phyloP scores from a whole-genome alignment of 2,888 invertebrate species.

The Stictocephala bisonia region DNA sequence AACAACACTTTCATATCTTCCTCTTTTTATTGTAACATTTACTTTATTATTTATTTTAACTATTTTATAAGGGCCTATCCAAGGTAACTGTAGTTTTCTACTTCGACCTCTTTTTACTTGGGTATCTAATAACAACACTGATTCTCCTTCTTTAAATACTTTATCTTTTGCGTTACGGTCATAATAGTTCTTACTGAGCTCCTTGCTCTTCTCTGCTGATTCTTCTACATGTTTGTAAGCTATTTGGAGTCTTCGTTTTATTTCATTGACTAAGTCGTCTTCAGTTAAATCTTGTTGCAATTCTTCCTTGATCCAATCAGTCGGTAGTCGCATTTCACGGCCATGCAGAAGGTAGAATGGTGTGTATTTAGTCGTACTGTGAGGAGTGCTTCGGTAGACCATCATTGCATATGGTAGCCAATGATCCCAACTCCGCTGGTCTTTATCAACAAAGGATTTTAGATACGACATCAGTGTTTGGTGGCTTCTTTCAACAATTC shows the following conservation, averaged over 20 bases:
- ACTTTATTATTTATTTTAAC: no score
- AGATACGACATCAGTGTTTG: conserved; percentile 60
- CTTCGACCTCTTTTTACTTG: no score
- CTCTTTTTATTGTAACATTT: no score
- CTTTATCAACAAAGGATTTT: conserved; percentile 58
- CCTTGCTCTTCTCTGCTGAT: background rate
- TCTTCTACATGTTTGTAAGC: background rate
- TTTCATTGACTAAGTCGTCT: background rate
- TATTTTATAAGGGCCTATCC: no score
- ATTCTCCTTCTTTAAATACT: no score
- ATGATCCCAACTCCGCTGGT: conserved; percentile 61
- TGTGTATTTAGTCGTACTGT: conserved; percentile 55
- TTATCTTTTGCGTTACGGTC: background rate
- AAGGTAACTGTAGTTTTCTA: no score
- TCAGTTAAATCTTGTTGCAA: background rate
- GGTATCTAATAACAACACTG: no score
- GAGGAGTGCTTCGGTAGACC: conserved; percentile 58
- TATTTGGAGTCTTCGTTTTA: background rate
- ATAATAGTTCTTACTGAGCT: background rate
- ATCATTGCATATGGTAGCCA: conserved; percentile 59
- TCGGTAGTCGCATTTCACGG: conserved; percentile 30
- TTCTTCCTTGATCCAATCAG: background rate
- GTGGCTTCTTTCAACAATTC: conserved; percentile 61
- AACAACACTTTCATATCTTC: no score
- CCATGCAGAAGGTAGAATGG: conserved; percentile 50